These are phyloP conservation scores for Noctua comes DNA, from an alignment of 2,888 invertebrate species.

Conservation along the genomic window DNA sequence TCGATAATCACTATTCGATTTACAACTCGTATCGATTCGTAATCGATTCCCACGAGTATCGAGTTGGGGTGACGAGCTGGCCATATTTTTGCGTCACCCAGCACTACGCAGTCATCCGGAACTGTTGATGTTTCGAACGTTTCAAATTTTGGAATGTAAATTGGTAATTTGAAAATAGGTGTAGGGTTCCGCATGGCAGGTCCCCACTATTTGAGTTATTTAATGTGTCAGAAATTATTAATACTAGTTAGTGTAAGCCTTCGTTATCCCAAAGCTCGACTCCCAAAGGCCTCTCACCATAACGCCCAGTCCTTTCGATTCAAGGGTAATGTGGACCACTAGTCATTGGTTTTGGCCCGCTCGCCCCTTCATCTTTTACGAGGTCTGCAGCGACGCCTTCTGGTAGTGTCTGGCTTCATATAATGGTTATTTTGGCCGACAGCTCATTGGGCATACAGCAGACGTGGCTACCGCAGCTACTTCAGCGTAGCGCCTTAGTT, in stretches of 20 bases:
- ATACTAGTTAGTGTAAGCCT: background rate
- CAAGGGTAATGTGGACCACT: background rate
- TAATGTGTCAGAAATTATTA: background rate
- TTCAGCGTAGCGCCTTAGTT: background rate
- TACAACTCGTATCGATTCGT: slow-evolving; percentile 71
- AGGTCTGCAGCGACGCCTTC: no score
- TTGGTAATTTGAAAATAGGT: slow-evolving; percentile 17
- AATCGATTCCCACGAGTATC: slow-evolving; percentile 81
- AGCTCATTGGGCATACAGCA: background rate
- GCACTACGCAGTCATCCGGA: slow-evolving; percentile 55
- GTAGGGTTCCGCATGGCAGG: background rate
- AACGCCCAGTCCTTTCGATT: background rate
- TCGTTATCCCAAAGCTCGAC: background rate
- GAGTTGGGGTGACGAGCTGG: slow-evolving; percentile 65
- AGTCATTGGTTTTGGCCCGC: background rate
- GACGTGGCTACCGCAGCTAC: background rate
- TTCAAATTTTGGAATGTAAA: slow-evolving; percentile 60
- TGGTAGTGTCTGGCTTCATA: background rate
- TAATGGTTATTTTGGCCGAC: background rate
- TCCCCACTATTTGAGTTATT: background rate
- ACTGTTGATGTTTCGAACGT: slow-evolving; percentile 45
- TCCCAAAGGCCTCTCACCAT: background rate
- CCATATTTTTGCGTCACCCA: slow-evolving; percentile 59
- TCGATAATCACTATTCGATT: slow-evolving; percentile 76
- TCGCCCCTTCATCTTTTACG: background rate